Evolutionary conservation across 2,113 vertebrate species (phyloP).

Genomic region (Cyphomyrus plagiostoma): DNA sequence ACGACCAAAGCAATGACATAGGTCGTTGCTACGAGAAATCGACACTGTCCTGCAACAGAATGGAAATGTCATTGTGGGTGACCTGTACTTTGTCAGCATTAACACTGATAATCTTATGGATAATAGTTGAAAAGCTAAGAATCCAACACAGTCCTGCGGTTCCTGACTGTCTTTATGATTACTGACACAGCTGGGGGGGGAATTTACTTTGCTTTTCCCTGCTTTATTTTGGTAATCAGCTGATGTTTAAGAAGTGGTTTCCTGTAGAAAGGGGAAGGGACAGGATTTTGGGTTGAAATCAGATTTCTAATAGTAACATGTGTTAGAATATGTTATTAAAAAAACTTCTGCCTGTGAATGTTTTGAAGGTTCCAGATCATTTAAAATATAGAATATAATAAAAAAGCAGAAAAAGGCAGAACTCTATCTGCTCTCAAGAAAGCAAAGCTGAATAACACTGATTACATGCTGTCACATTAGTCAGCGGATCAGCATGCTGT

Average conservation of each 20-base stretch:
- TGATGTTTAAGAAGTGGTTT: not conserved
- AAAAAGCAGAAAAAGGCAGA: not conserved
- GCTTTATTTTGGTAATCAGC: not conserved
- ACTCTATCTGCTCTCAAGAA: not conserved
- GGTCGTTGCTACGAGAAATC: not conserved
- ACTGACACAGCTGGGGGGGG: not conserved
- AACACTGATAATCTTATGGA: not conserved
- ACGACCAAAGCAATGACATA: not conserved
- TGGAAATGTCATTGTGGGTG: not conserved
- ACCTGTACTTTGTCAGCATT: not conserved
- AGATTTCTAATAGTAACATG: not conserved
- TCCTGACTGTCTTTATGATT: not conserved
- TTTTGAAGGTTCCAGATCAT: not conserved
- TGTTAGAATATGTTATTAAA: not conserved
- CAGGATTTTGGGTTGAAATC: not conserved
- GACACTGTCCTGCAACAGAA: not conserved
- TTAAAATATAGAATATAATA: not conserved
- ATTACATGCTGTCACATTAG: not conserved
- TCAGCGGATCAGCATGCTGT: not conserved
- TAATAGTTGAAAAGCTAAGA: not conserved
- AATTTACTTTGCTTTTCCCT: not conserved
- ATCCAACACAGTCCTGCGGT: not conserved
- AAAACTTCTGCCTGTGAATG: not conserved
- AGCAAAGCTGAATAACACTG: not conserved
- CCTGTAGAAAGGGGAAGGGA: not conserved